Percentiles rank a stretch among this genome's conserved stretches.
These are phyloP conservation scores for Zenarchopterus dispar DNA, from an alignment of 2,797 vertebrate species.

Conservation along the genomic window DNA sequence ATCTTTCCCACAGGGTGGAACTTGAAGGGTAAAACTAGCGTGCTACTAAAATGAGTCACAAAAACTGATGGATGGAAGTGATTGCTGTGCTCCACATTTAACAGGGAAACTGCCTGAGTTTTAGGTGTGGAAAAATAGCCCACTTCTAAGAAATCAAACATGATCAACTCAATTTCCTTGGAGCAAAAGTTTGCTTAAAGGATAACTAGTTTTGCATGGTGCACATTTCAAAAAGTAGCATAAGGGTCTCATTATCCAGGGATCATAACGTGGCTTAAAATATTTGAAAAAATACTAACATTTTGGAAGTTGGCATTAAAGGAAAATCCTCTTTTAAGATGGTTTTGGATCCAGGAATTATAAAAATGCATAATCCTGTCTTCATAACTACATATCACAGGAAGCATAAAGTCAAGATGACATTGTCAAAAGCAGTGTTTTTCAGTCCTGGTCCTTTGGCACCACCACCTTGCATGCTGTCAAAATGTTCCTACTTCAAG, in stretches of 20 bases:
- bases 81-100: constrained; percentile 15
- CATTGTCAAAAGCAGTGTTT: too few relatives aligned
- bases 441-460: too few relatives aligned
- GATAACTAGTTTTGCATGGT: neutral
- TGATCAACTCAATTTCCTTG: neutral
- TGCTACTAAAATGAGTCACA: constrained; percentile 25
- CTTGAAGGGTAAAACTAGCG: constrained; percentile 37
- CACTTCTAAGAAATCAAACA: neutral
- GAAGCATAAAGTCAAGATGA: too few relatives aligned
- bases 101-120: constrained; percentile 5
- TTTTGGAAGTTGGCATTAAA: too few relatives aligned
- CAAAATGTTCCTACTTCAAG: too few relatives aligned
- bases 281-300: neutral
- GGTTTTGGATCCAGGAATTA: too few relatives aligned
- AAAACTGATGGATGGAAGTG: constrained; percentile 27
- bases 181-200: neutral
- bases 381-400: too few relatives aligned
- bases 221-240: neutral
- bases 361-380: too few relatives aligned
- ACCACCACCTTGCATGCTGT: too few relatives aligned
- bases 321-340: neutral
- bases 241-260: neutral
- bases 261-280: constrained; percentile 3
- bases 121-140: constrained; percentile 1
- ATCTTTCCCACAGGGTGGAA: constrained; percentile 21